A percentile compares a stretch with the other conserved stretches of the same genome.
Evolutionary conservation across 2,113 vertebrate species (phyloP).

Genomic region (Lagopus leucura): DNA sequence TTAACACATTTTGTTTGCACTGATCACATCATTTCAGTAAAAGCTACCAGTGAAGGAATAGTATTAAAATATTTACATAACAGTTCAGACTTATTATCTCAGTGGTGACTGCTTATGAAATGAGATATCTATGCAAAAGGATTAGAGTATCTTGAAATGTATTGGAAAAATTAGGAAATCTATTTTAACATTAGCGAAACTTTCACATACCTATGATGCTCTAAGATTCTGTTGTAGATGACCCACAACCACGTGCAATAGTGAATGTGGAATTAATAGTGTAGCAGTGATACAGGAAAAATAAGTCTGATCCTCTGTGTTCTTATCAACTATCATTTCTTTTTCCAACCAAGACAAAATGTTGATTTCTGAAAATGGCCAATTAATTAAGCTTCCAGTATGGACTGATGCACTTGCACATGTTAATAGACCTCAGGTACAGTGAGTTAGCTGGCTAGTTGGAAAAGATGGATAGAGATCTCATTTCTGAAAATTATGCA

Average conservation of each 20-base stretch:
- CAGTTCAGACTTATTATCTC: slow-evolving; percentile 20
- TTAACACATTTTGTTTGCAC: slow-evolving; percentile 28
- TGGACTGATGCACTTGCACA: background rate
- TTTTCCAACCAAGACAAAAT: background rate
- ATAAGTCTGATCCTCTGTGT: background rate
- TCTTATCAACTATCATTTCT: background rate
- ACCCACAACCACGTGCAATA: background rate
- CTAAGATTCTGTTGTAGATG: background rate
- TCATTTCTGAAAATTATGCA: background rate
- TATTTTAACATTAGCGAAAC: background rate
- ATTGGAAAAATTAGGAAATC: background rate
- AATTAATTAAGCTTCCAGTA: background rate
- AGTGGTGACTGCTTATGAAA: background rate
- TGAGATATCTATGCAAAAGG: background rate
- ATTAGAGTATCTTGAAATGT: background rate
- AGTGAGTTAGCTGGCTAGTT: background rate
- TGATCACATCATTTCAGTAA: background rate
- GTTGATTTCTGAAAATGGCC: background rate
- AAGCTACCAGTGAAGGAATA: background rate
- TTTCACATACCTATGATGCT: background rate
- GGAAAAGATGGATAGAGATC: background rate
- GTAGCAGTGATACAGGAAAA: background rate
- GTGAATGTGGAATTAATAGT: background rate
- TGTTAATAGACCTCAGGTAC: background rate
- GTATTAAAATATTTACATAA: slow-evolving; percentile 52